These are phyloP conservation scores for Watsonalla cultraria DNA, from an alignment of 2,888 invertebrate genomes.

Conservation along the genomic window DNA sequence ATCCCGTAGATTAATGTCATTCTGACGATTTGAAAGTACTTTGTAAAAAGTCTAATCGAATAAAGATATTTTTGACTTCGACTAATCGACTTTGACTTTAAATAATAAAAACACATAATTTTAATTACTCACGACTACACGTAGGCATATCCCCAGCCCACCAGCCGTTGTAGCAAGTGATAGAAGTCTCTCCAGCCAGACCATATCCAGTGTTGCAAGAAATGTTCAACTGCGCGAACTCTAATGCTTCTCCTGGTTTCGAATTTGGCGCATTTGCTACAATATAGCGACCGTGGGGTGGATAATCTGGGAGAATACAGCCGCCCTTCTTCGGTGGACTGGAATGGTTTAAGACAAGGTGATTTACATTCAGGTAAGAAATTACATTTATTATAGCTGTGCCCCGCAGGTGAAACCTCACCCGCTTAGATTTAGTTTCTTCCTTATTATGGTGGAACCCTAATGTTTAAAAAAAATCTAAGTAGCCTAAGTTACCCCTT, in stretches of 20 bases:
- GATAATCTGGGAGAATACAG: conserved; percentile 45
- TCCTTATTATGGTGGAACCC: too few relatives aligned
- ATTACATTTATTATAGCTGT: too few relatives aligned
- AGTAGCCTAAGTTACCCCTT: too few relatives aligned
- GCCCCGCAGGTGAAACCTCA: too few relatives aligned
- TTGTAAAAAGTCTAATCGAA: too few relatives aligned
- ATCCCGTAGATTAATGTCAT: too few relatives aligned
- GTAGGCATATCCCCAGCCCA: conserved; percentile 34
- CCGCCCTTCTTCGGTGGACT: conserved; percentile 26
- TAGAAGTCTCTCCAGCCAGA: conserved; percentile 15
- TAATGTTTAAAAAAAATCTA: too few relatives aligned
- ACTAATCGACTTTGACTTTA: too few relatives aligned
- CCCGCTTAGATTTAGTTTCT: too few relatives aligned
- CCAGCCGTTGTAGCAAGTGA: conserved; percentile 39
- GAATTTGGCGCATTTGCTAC: conserved; percentile 32
- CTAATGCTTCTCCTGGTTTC: conserved; percentile 34
- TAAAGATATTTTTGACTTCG: too few relatives aligned
- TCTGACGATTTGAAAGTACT: too few relatives aligned
- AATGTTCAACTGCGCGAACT: conserved; percentile 32
- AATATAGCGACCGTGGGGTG: conserved; percentile 39
- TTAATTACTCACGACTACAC: conserved; percentile 28
- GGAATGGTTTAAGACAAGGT: conserved; percentile 4
- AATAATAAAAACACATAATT: not conserved
- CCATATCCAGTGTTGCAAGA: conserved; percentile 45
- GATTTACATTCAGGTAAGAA: not conserved